Base-by-base conservation (phyloP, 1,140 invertebrate species). In the Spodoptera frugiperda region DNA sequence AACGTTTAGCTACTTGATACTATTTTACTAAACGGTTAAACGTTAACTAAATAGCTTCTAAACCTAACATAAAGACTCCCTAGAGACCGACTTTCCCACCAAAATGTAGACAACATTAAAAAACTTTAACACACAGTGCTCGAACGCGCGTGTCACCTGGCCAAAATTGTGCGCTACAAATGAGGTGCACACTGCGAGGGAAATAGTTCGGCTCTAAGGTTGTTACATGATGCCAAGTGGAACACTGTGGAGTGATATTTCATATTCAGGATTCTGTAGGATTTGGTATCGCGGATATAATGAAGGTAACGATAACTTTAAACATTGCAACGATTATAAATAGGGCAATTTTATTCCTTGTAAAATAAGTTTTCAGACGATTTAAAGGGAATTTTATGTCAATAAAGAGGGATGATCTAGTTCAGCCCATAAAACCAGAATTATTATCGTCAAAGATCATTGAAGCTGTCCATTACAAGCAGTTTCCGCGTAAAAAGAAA, bases 111-210 rank as follows among this genome's bases (percentile, higher is more conserved):
- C 44, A 25, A 65, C 61, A 48, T 61, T 39, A 4, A 33, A 61
- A 65, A 65, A 65, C 2, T 12, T 39, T 8, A 39, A n/a, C n/a
- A 10, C 61, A 48, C 44, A 65, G 61, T 65, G 61, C 10, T 12
- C 39, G 17, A 30, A 65, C 39, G 0, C 44, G 17, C 21, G 44
- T 21, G 19, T 14, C 4, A 25, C 44, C 63, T 21, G 39, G 63
- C 9, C 63, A 49, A 67, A 67, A 67, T 48, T 67, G 21, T 21
- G 59, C 46, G 15, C 25, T 49, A 44, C 44, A 67, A 49, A 67
- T 67, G 63, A 67, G 44, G 48, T 67, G 63, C 63, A 49, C 63
- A 25, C 25, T 3, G 39, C 9, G 63, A 48, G 63, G n/a, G 17
- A 25, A 67, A 48, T 49, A 44, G 59, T 44, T 33, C 44, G 12